phyloP scores from a whole-genome alignment of 2,113 vertebrate genomes.

The Colossoma macropomum region DNA sequence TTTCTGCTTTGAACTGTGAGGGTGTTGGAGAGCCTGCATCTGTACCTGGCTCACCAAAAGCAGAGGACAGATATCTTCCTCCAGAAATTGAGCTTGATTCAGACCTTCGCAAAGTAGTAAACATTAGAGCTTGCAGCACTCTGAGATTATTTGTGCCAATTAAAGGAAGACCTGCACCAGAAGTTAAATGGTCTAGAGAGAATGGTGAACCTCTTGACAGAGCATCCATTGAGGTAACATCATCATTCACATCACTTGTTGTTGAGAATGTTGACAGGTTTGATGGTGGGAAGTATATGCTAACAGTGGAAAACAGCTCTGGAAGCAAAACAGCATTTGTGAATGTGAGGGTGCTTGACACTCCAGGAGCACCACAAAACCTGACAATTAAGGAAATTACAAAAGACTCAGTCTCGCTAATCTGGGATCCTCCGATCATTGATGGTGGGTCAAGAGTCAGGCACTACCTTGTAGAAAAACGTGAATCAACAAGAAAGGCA shows the following conservation, averaged over 20 bases:
- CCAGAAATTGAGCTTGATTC: conserved; percentile 97
- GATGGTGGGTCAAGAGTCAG: conserved; percentile 96
- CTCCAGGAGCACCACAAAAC: conserved; percentile 94
- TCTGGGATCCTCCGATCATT: conserved; percentile 94
- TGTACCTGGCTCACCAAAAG: conserved; percentile 91
- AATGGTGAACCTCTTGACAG: conserved; percentile 90
- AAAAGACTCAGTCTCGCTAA: conserved; percentile 90
- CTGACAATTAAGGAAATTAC: conserved; percentile 92
- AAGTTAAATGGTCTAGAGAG: conserved; percentile 96
- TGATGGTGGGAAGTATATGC: conserved; percentile 93
- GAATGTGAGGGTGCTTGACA: conserved; percentile 94
- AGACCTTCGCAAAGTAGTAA: conserved; percentile 93
- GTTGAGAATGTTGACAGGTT: conserved; percentile 94
- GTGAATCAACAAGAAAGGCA: conserved; percentile 95
- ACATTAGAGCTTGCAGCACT: conserved; percentile 92
- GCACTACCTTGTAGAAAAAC: conserved; percentile 96
- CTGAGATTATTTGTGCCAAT: conserved; percentile 96
- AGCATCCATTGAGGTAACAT: conserved; percentile 90
- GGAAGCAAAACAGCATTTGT: conserved; percentile 95
- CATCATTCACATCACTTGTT: conserved; percentile 91
- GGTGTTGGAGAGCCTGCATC: conserved; percentile 92
- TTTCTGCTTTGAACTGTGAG: conserved; percentile 94
- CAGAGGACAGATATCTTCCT: conserved; percentile 91
- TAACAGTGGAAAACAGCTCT: conserved; percentile 92
- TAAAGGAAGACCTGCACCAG: conserved; percentile 94